phyloP scores from a whole-genome alignment of 2,113 vertebrate genomes.

The Boulengeromyrus knoepffleri region DNA sequence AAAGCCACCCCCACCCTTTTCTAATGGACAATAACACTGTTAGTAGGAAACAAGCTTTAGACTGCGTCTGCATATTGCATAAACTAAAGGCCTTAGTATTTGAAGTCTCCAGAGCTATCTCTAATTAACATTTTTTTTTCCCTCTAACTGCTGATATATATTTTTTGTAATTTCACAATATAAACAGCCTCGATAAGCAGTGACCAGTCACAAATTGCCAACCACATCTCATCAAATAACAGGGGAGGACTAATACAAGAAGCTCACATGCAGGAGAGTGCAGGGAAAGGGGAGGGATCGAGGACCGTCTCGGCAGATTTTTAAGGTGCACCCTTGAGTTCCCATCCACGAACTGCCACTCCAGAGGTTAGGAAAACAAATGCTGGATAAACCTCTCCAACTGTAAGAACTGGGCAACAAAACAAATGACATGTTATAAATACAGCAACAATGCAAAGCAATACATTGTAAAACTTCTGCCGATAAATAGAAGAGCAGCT shows the following conservation, averaged over 20 bases:
- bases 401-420: neutral
- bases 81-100: neutral
- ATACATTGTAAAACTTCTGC: neutral
- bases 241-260: conserved; percentile 36
- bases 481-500: neutral
- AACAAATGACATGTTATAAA: neutral
- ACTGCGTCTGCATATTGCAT: neutral
- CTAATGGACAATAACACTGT: neutral
- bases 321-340: conserved; percentile 8
- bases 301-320: neutral
- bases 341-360: neutral
- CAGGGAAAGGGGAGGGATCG: conserved; percentile 45
- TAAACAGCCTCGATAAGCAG: neutral
- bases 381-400: neutral
- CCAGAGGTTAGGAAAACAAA: neutral
- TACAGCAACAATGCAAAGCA: neutral
- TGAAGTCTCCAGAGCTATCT: neutral
- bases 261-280: conserved; percentile 37
- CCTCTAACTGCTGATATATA: neutral
- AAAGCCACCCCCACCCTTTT: neutral
- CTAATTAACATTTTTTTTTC: neutral
- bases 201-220: conserved; percentile 6
- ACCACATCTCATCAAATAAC: conserved; percentile 28
- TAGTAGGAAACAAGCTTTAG: neutral
- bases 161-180: neutral